Percentiles rank a stretch among this genome's conserved stretches.
These are phyloP conservation scores for Leucopsar rothschildi DNA, from an alignment of 2,113 vertebrate genomes.

Conservation along the genomic window DNA sequence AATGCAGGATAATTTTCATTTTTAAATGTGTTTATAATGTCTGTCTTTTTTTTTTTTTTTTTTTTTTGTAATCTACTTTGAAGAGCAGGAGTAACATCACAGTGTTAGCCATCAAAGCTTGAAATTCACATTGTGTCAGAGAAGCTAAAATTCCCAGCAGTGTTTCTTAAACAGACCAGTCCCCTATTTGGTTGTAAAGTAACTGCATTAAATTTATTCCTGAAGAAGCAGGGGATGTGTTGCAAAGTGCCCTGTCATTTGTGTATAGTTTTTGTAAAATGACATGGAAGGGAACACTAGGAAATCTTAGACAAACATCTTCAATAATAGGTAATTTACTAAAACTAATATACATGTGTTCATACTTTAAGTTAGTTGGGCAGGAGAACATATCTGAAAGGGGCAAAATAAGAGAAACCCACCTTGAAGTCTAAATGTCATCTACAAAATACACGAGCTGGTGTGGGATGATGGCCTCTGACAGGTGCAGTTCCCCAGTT, in stretches of 20 bases:
- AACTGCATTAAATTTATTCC: background rate
- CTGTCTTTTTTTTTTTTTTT: background rate
- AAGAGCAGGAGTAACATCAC: background rate
- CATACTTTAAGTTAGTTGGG: background rate
- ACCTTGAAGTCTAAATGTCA: background rate
- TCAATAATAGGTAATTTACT: background rate
- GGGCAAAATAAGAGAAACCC: background rate
- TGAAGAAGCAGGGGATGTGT: background rate
- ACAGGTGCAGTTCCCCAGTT: background rate
- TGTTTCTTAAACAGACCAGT: background rate
- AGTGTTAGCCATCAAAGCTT: background rate
- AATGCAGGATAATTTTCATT: conserved; percentile 48
- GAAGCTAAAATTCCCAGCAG: background rate
- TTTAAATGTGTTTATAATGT: conserved; percentile 11
- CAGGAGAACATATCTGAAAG: background rate
- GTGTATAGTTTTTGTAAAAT: background rate
- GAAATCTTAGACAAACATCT: background rate
- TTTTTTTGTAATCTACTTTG: background rate
- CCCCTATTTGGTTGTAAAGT: background rate
- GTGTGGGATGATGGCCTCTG: background rate
- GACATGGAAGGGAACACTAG: background rate
- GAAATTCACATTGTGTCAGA: conserved; percentile 6
- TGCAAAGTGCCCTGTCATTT: background rate
- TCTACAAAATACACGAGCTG: background rate
- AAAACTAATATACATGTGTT: background rate